Conservation (phyloP, 1,140 invertebrate genomes). For the Ostrea denselamellosa region DNA sequence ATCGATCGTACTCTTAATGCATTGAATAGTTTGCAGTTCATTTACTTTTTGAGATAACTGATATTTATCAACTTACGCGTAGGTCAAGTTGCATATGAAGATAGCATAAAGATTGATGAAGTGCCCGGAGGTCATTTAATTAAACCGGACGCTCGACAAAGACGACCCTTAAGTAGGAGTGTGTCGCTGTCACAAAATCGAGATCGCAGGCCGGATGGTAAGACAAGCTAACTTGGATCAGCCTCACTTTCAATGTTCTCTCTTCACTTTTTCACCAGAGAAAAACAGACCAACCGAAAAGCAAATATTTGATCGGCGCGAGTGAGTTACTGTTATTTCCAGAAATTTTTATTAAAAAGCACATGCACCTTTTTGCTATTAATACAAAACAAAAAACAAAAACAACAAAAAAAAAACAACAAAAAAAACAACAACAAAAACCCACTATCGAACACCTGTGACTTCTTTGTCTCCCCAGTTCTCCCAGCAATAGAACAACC, state of each 20-base stretch:
- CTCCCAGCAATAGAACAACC: constrained; percentile 27
- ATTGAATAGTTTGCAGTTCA: no score
- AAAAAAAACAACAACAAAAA: no score
- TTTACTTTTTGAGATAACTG: not conserved
- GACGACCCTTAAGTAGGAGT: constrained; percentile 16
- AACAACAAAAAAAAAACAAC: no score
- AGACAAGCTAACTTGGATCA: not conserved
- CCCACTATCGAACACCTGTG: not conserved
- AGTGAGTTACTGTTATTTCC: not conserved
- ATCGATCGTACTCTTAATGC: no score
- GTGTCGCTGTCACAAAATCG: not conserved
- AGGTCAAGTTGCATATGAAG: constrained; percentile 64
- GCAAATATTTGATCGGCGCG: not conserved
- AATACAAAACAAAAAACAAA: not conserved
- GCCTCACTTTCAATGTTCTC: constrained; percentile 4
- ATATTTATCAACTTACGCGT: not conserved
- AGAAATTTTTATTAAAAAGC: not conserved
- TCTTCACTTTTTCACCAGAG: constrained; percentile 28
- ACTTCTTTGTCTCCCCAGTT: constrained; percentile 12
- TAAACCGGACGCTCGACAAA: constrained; percentile 43
- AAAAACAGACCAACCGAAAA: constrained; percentile 18
- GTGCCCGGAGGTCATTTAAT: constrained; percentile 66
- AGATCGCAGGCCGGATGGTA: constrained; percentile 9
- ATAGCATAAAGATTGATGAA: constrained; percentile 61
- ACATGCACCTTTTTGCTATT: not conserved